Base-by-base conservation (phyloP, 2,797 vertebrate species). In the Spheniscus humboldti region DNA sequence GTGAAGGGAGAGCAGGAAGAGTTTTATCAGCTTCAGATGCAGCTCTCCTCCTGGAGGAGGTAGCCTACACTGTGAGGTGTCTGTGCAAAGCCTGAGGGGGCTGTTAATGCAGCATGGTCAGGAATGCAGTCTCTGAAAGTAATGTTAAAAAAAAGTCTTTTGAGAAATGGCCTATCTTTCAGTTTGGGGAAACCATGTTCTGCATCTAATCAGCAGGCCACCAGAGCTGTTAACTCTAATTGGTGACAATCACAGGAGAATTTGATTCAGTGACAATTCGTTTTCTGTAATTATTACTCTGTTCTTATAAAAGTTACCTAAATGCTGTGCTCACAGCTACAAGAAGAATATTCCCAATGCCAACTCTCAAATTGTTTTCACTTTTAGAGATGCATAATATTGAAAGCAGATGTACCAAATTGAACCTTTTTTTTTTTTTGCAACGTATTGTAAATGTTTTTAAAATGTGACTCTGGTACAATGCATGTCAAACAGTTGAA, bases 321-420 rank as follows among this genome's bases (percentile, higher is more conserved):
- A 99, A 98, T 92, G 94, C 93, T 91, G 98, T 95, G 98, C 98
- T 99, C 98, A 98, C 98, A 98, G 98, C 98, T 98, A 98, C 97
- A 97, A 97, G 50, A 96, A 94, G 98, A 98, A 97, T 95, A 93
- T 97, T 98, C 97, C 97, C 98, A 98, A 97, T 98, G 99, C 98
- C 98, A 99, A 96, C 94, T 97, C 98, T 98, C 98, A 98, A 99
- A 97, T 90, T 99, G 98, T 96, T 98, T 99, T 98, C 98, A 98
- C 98, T 98, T 99, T 98, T 93, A 81, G 98, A 98, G 98, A 98
- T 98, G 98, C 97, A 68, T 96, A 96, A 98, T 98, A 99, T 99
- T 98, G 98, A 98, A 99, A 99, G 98, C 99, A 99, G 98, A 99
- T 99, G 99, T 99, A 98, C 96, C 93, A 98, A 97, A 97, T 59